phyloP scores from a whole-genome alignment of 2,113 vertebrate genomes.

The Thinocorus orbignyianus region DNA sequence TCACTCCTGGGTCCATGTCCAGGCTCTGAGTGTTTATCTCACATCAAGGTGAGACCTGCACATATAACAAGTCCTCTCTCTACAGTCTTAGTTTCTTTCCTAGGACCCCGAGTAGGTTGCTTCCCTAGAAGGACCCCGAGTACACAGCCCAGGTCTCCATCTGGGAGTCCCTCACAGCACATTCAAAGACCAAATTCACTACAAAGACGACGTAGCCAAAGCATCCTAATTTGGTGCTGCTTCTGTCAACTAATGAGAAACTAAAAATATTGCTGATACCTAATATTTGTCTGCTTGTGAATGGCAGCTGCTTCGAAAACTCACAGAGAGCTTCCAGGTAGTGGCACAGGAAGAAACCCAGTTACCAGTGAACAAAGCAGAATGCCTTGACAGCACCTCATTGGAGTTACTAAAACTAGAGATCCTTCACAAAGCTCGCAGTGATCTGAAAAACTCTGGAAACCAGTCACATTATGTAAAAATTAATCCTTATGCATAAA shows the following conservation, averaged over 20 bases:
- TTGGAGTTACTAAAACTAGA: not conserved
- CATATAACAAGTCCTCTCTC: not conserved
- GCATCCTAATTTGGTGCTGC: not conserved
- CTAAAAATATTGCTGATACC: accelerated
- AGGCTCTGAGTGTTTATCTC: not conserved
- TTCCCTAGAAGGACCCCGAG: not conserved
- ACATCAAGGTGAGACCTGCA: not conserved
- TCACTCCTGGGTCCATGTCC: not conserved
- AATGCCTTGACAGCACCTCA: not conserved
- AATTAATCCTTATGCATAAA: not conserved
- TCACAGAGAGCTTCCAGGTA: not conserved
- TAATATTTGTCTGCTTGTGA: not conserved
- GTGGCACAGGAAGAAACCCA: not conserved
- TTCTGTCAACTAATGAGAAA: not conserved
- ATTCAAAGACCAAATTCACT: not conserved
- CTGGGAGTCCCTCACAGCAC: not conserved
- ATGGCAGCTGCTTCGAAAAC: not conserved
- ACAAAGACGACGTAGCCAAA: accelerated
- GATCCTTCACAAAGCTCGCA: not conserved
- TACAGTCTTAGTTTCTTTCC: not conserved
- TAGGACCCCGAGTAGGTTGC: not conserved
- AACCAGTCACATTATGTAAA: not conserved
- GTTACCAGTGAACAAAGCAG: not conserved
- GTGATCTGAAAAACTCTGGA: not conserved
- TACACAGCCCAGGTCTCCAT: not conserved